Base-by-base conservation (phyloP, 2,113 vertebrate genomes). In the Sapayoa aenigma region DNA sequence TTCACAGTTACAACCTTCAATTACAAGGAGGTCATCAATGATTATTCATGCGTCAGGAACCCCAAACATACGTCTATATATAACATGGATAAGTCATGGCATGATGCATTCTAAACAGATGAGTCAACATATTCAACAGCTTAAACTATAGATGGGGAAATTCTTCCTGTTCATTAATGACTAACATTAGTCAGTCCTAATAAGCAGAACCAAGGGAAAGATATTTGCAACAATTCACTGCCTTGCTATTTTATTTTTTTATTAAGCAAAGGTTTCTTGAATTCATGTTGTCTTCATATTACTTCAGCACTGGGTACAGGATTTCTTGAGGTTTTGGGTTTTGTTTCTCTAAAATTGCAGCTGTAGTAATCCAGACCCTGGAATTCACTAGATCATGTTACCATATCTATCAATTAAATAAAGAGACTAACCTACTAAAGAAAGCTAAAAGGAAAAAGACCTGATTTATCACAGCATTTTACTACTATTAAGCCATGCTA, bases 71-170 rank as follows among this genome's bases (percentile, higher is more conserved):
- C 12, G 49, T 83, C 67, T 85, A 79, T 85, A 93, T 76, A 71
- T 85, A 66, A 86, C n/a, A 65, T 14, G 25, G 33, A 42, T 91
- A 90, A 93, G 62, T 80, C 92, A 87, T 5, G 1, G 49, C 81
- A 89, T 49, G 83, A 90, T 31, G 71, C 63, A 87, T 95, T 94
- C 83, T 93, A 90, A 84, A 90, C n/a, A 84, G 52, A 66, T 96
- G 93, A 97, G 76, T 97, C 96, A 95, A 71, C 44, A 81, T 20
- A 74, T 49, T 76, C 80, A 88, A 35, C 56, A 84, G 68, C 10
- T 75, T 72, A 79, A 91, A 66, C 81, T 39, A 84, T 3, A 1
- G 50, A 77, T 31, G 71, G 56, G 33, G 87, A 90, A 96, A 63
- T 79, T 77, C 56, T 92, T 95, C 69, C 74, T 92, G 80, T 66